Percentiles rank a stretch among this genome's conserved stretches.
Evolutionary conservation across 2,888 invertebrate species (phyloP).

Genomic region (Acanthacorydalis orientalis): DNA sequence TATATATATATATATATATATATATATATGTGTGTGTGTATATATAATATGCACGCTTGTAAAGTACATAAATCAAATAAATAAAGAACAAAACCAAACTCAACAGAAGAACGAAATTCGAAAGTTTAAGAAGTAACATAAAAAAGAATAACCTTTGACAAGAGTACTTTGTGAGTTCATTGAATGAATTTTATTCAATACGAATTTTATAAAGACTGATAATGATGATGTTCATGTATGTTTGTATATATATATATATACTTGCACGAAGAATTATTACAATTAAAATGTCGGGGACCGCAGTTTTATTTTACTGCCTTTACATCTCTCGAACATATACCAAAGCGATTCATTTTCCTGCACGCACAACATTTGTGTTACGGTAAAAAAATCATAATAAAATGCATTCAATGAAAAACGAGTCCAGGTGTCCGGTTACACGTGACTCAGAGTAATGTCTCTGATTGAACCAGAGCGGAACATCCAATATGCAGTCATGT

Average conservation of each 20-base stretch:
- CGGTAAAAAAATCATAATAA: not conserved
- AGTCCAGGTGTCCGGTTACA: conserved; percentile 1
- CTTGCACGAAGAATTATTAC: not conserved
- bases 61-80: too few species aligned
- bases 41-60: too few species aligned
- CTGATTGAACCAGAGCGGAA: not conserved
- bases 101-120: too few species aligned
- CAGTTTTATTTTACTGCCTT: not conserved
- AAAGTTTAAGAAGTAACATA: not conserved
- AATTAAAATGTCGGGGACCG: not conserved
- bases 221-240: too few species aligned
- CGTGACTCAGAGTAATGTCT: not conserved
- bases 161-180: not conserved
- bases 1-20: too few species aligned
- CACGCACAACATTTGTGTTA: conserved; percentile 2
- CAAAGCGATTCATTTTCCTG: not conserved
- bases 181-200: not conserved
- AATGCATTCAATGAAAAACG: conserved; percentile 2
- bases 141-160: not conserved
- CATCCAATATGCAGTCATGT: not conserved
- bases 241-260: not conserved
- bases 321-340: too few species aligned
- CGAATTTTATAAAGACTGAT: not conserved
- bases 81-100: too few species aligned
- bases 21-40: too few species aligned